Evolutionary conservation across 2,888 invertebrate genomes (phyloP).

Genomic region (Athalia circularis): DNA sequence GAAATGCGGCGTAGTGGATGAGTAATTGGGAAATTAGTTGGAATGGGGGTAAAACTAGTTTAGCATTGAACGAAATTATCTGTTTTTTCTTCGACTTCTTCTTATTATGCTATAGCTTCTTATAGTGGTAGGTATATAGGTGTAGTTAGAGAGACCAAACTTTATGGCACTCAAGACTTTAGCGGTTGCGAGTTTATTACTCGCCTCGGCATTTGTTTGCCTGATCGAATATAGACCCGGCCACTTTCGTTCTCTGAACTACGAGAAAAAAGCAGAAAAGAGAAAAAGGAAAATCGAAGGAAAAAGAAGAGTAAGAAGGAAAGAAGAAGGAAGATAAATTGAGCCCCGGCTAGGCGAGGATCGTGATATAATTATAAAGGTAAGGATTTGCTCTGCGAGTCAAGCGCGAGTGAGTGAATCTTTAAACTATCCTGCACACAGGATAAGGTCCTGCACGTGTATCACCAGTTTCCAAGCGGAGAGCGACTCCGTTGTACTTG

Average conservation of each 20-base stretch:
- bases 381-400: constrained; percentile 21
- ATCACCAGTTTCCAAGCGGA: neutral
- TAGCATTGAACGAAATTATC: too few species aligned
- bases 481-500: neutral
- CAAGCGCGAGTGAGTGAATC: constrained; percentile 9
- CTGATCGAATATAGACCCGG: constrained; percentile 12
- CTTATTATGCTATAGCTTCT: too few species aligned
- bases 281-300: neutral
- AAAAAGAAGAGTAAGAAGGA: neutral
- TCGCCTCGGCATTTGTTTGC: neutral
- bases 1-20: too few species aligned
- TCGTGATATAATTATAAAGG: constrained; percentile 32
- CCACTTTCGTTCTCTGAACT: neutral
- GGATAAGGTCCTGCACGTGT: neutral
- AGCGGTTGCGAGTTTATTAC: neutral
- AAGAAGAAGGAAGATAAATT: constrained; percentile 8
- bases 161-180: neutral
- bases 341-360: neutral
- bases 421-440: constrained; percentile 1
- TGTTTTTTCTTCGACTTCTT: too few species aligned
- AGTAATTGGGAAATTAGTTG: too few species aligned
- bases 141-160: neutral
- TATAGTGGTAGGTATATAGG: neutral
- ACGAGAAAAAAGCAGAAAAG: neutral
- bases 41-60: too few species aligned